phyloP scores from a whole-genome alignment of 2,888 invertebrate species.

The Perizoma flavofasciatum region DNA sequence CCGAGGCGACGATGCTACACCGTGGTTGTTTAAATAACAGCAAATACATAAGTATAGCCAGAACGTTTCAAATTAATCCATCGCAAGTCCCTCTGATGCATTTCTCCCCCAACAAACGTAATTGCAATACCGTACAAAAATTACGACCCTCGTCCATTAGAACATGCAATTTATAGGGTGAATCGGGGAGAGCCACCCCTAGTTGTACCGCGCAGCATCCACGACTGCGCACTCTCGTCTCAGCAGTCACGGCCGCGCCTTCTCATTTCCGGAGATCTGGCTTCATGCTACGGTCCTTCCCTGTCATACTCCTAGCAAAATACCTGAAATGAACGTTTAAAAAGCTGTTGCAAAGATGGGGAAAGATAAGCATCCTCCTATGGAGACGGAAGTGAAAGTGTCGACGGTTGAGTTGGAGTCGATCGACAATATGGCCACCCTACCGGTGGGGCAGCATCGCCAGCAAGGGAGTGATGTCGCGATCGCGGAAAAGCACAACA shows the following conservation, averaged over 20 bases:
- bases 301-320: conserved; percentile 49
- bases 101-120: conserved; percentile 44
- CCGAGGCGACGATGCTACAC: too few species aligned
- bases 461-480: conserved; percentile 87
- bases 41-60: conserved; percentile 7
- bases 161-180: conserved; percentile 60
- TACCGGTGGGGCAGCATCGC: conserved; percentile 91
- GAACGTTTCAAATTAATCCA: conserved; percentile 36
- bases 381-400: conserved; percentile 92
- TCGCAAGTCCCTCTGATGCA: conserved; percentile 42
- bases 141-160: conserved; percentile 58
- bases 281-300: conserved; percentile 56
- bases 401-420: conserved; percentile 94
- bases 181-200: conserved; percentile 74
- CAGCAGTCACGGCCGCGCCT: conserved; percentile 67
- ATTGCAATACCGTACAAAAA: conserved; percentile 50
- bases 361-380: conserved; percentile 78
- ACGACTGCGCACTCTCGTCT: conserved; percentile 76
- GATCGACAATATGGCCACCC: conserved; percentile 94
- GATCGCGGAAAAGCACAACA: conserved; percentile 92
- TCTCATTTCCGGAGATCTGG: conserved; percentile 69
- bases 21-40: conserved; percentile 3
- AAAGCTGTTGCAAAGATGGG: conserved; percentile 58
- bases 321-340: conserved; percentile 54
- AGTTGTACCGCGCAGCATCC: conserved; percentile 74